Base-by-base conservation (phyloP, 2,888 invertebrate species). In the Nudaria mundana region DNA sequence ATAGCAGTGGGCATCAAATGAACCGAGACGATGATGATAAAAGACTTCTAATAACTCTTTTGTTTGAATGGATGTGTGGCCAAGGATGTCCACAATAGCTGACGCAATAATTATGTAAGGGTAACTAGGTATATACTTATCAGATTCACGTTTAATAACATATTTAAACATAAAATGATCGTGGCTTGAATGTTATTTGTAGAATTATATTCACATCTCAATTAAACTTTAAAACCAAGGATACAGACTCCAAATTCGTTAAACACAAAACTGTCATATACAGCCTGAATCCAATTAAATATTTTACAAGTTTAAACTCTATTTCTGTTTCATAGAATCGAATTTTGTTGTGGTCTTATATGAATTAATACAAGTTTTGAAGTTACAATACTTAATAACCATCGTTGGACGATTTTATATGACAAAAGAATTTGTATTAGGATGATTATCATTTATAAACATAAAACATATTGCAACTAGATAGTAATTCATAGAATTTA, bases 371-470 rank as follows among this genome's bases (percentile, higher is more conserved):
- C 53, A 54, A 46, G 46, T 58, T 54, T 37, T 34, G 58, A 47
- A 55, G 50, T 55, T 46, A 54, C 54, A 54, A 54, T 59, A 58
- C 58, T 50, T 58, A 55, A 51, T 42, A 41, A 54, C 50, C 47
- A 54, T 54, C 51, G 47, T 49, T 51, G 47, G 51, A 34, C 18
- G 16, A 55, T 54, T 55, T 54, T 56, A 44, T 54, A 40, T 3
- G 13, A 43, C 46, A 53, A 40, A 46, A 54, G 30, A 26, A 36
- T 33, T 35, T 49, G 33, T n/a, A n/a, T n/a, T n/a, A 20, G 43
- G 45, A 39, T 46, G 40, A 35, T 49, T 56, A 52, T 52, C 48
- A 40, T 37, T 44, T 56, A 40, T 45, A 20, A 48, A 39, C 35
- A 44, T n/a, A n/a, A n/a, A n/a, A n/a, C n/a, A n/a, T 37, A 37